These are phyloP conservation scores for Sebastes schlegelii DNA, from an alignment of 2,113 vertebrate species.

Conservation along the genomic window DNA sequence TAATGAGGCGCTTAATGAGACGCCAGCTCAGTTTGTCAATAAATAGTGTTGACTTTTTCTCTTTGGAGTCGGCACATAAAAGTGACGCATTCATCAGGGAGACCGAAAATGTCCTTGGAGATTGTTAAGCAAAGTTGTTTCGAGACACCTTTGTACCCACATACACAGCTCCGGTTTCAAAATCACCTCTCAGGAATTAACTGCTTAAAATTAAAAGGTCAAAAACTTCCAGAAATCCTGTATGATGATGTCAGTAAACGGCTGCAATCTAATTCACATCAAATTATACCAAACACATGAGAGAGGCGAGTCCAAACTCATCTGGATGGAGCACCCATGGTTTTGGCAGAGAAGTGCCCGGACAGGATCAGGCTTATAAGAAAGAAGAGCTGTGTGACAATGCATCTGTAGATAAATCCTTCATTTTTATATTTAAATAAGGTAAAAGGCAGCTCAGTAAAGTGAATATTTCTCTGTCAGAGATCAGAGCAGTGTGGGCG, in stretches of 20 bases:
- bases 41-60: conserved; percentile 39
- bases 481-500: conserved; percentile 92
- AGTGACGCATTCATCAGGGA: conserved; percentile 9
- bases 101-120: background rate
- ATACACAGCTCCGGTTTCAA: conserved; percentile 3
- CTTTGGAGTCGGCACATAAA: conserved; percentile 15
- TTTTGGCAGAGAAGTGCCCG: background rate
- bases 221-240: background rate
- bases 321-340: background rate
- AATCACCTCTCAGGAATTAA: background rate
- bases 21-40: conserved; percentile 21
- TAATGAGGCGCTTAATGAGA: background rate
- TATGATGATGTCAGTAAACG: background rate
- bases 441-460: background rate
- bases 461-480: background rate
- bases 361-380: background rate
- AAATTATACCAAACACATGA: background rate
- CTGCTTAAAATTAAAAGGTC: background rate
- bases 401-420: background rate
- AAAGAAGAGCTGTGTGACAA: background rate
- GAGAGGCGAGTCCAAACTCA: background rate
- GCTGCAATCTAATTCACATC: background rate
- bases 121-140: conserved; percentile 8
- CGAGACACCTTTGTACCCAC: conserved; percentile 9
- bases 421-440: background rate